Evolutionary conservation across 2,797 vertebrate species (phyloP).

Genomic region (Neopelma chrysocephalum): DNA sequence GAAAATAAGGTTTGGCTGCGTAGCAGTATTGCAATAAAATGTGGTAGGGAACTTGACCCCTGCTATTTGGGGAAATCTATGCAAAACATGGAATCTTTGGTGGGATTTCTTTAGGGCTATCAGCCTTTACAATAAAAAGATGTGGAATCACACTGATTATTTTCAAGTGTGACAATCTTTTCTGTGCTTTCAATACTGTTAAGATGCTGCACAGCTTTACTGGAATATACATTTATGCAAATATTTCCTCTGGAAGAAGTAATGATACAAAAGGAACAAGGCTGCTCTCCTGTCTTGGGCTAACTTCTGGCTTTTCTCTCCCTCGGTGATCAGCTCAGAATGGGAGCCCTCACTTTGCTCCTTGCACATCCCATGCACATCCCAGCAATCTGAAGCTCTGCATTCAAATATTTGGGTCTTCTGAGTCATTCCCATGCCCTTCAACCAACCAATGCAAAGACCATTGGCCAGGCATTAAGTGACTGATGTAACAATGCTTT

Average conservation of each 20-base stretch:
- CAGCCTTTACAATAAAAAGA: background rate
- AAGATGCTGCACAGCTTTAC: background rate
- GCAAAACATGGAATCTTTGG: background rate
- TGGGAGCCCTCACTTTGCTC: rapidly evolving
- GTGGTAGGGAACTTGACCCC: background rate
- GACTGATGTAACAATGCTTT: background rate
- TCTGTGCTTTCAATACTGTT: background rate
- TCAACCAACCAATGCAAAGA: background rate
- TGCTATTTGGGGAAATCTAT: background rate
- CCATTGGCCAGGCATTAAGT: background rate
- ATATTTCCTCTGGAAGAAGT: background rate
- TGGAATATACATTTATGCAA: background rate
- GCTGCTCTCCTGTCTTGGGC: background rate
- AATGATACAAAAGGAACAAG: background rate
- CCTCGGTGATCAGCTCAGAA: background rate
- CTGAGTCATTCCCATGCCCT: background rate
- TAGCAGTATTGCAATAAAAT: background rate
- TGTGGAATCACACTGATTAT: background rate
- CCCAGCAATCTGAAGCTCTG: background rate
- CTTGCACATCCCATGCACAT: background rate
- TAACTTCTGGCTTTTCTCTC: background rate
- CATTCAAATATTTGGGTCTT: background rate
- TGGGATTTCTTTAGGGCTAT: background rate
- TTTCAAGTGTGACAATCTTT: background rate
- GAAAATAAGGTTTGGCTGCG: background rate